Conservation (phyloP, 2,888 invertebrate genomes). For the Pemphredon lugubris region DNA sequence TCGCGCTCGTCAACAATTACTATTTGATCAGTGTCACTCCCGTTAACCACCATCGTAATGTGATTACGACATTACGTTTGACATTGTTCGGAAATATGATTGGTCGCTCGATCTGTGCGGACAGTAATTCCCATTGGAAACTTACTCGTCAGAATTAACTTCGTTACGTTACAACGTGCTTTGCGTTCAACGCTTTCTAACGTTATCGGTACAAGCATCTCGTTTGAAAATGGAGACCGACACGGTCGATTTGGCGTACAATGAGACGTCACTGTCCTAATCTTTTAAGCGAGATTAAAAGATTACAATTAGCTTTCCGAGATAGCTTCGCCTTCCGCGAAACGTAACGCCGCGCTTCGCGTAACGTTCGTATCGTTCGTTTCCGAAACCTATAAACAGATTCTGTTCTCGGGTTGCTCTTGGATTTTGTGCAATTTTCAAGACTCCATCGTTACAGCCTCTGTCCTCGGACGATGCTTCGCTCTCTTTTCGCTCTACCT, state of each 20-base stretch:
- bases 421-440: no score
- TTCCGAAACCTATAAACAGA: not conserved
- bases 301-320: no score
- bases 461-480: no score
- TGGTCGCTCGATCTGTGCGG: slow-evolving; percentile 38
- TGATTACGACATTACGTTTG: slow-evolving; percentile 21
- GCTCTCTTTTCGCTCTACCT: no score
- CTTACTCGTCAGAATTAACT: slow-evolving; percentile 61
- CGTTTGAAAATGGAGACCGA: no score
- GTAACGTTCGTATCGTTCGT: no score
- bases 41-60: slow-evolving; percentile 30
- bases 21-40: slow-evolving; percentile 25
- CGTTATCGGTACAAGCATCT: not conserved
- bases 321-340: no score
- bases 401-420: not conserved
- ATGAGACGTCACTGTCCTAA: no score
- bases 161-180: slow-evolving; percentile 53
- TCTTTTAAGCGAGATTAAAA: no score
- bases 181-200: slow-evolving; percentile 3
- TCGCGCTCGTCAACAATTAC: slow-evolving; percentile 20
- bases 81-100: slow-evolving; percentile 35
- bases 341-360: no score
- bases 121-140: slow-evolving; percentile 63
- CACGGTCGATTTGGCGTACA: no score
- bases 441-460: no score